phyloP scores from a whole-genome alignment of 2,888 invertebrate species.

The Callyntrura sp. region DNA sequence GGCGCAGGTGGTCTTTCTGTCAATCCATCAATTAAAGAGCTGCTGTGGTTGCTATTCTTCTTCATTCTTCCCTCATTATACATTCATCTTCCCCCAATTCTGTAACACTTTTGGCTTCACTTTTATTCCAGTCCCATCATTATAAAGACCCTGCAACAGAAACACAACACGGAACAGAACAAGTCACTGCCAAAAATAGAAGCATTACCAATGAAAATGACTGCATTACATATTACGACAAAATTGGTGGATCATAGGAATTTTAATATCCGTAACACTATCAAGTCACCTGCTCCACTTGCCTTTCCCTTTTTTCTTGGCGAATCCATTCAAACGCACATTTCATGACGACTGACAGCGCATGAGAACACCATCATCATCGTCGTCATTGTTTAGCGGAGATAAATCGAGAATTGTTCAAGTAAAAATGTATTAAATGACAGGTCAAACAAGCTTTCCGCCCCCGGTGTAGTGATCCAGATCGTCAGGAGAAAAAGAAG shows the following conservation, averaged over 20 bases:
- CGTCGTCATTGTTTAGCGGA: background rate
- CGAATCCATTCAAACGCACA: too few relatives aligned
- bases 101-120: conserved; percentile 38
- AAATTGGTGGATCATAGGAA: too few relatives aligned
- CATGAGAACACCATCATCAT: too few relatives aligned
- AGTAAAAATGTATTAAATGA: background rate
- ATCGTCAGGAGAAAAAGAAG: background rate
- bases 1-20: background rate
- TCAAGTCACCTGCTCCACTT: too few relatives aligned
- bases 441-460: conserved; percentile 17
- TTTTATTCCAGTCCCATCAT: background rate
- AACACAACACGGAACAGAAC: background rate
- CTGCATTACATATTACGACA: too few relatives aligned
- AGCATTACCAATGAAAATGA: too few relatives aligned
- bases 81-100: background rate
- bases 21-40: background rate
- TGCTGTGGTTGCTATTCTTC: too few relatives aligned
- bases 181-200: too few relatives aligned
- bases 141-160: background rate
- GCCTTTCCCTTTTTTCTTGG: background rate
- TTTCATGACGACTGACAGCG: too few relatives aligned
- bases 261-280: too few relatives aligned
- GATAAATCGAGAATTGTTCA: too few relatives aligned
- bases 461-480: background rate
- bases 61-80: conserved; percentile 1